Base-by-base conservation (phyloP, 92 coral and sea anemone species). In the Umimayanthus chanpuru region DNA sequence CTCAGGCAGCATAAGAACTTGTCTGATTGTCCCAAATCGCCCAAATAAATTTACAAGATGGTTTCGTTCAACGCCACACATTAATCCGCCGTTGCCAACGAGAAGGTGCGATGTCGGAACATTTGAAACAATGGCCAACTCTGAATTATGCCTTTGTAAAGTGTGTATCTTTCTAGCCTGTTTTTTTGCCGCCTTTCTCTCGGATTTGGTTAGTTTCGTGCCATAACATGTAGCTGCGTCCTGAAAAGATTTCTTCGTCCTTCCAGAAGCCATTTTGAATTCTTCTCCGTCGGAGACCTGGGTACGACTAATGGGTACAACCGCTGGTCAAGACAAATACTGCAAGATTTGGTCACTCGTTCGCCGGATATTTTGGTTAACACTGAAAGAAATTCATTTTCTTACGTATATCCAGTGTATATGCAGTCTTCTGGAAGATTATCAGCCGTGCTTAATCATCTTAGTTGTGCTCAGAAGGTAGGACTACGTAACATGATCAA, bases 81-180 rank as follows among this genome's bases (percentile, higher is more conserved):
- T 95, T 41, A 97, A 61, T 5, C 99, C 99, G 26, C 99, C 99
- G 88, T 97, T 97, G 76, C 96, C 96, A 43, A 97, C 93, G 76
- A 97, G 81, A 81, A 97, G 78, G 86, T 97, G 95, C 39, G 92
- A 79, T 53, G 99, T 94, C 3, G 99, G 98, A 32, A 75, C 85
- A 49, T 90, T 89, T 36, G 98, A 95, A 41, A 97, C 41, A 28
- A 77, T 90, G 36, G 95, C 93, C 28, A 94, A 82, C 49, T 95
- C 97, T 16, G 89, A 49, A 49, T 86, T 91, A 76, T 91, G 93
- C 87, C 85, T 91, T 38, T 91, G 91, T 70, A 97, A 89, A n/a
- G 89, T 77, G 88, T 94, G 91, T 2, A 94, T 72, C 84, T 94
- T 93, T 89, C 91, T 94, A 32, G 86, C 85, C 76, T 97, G 99